Evolutionary conservation across 2,113 vertebrate genomes (phyloP), one percentile per base, ranked within the genome.

Genomic region (Thalassoma bifasciatum): DNA sequence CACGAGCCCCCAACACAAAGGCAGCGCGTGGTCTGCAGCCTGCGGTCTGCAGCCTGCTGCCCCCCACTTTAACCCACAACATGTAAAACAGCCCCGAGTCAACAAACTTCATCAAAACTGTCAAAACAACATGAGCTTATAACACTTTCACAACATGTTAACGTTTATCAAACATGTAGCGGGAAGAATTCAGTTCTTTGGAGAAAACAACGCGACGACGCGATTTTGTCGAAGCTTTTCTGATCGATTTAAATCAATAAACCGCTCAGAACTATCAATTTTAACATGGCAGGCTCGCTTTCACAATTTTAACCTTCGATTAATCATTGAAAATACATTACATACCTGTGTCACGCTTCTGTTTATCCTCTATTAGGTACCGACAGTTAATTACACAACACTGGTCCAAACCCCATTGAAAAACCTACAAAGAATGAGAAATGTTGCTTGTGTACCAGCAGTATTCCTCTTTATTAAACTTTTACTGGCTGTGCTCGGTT

Each of bases 1-100:
- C 63, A 38, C 40, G 65, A 58, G 14, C 53, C 38, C 10, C 65
- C 17, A 9, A 75, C 72, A 81, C 78, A 81, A 81, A 75, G 66
- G 60, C 72, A 66, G 54, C 78, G 72, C 72, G 66, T 75, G 72
- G 66, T 69, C 75, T 13, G 59, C 72, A 66, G 54, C 78, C 60
- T 66, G 66, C 70, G 72, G 66, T 69, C 75, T 13, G 59, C 46
- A 34, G 12, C 24, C 8, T 6, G n/a, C 14, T 30, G 40, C 59
- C 30, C 37, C 17, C 16, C 1, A 46, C 26, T 19, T 54, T 66
- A 8, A 0, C n/a, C n/a, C 12, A 16, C 34, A 57, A 23, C 26
- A 2, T 7, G 34, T 17, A 0, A 12, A 50, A 22, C 17, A 67
- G 26, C 46, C 5, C 5, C 1, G 0, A 8, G n/a, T 36, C 10